phyloP scores from a whole-genome alignment of 2,113 vertebrate species.

The Chiloscyllium plagiosum region DNA sequence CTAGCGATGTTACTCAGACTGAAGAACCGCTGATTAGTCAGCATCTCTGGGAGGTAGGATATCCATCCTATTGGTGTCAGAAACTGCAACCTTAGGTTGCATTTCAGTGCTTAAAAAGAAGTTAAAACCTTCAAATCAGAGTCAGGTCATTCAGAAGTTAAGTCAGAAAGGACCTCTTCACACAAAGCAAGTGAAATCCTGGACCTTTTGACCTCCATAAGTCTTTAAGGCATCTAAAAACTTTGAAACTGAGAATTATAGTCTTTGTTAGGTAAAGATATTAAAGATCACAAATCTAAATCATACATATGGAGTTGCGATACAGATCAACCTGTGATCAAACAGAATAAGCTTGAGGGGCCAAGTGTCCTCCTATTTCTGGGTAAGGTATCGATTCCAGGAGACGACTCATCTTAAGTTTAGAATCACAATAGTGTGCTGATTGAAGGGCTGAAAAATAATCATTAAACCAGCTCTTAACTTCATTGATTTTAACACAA shows the following conservation, averaged over 20 bases:
- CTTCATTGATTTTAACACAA: background rate
- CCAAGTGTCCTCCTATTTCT: background rate
- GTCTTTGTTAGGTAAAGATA: background rate
- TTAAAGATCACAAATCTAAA: background rate
- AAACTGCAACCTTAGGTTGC: background rate
- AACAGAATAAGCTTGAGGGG: background rate
- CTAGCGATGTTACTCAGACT: no score
- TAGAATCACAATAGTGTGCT: background rate
- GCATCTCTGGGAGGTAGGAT: no score
- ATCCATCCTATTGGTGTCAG: no score
- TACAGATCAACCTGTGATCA: background rate
- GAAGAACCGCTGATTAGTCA: no score
- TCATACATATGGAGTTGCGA: background rate
- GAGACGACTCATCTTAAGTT: background rate
- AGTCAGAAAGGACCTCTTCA: background rate
- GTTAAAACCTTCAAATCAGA: background rate
- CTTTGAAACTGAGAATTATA: background rate
- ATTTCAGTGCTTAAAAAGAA: background rate
- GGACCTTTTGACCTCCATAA: background rate
- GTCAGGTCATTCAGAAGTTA: background rate
- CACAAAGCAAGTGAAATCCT: background rate
- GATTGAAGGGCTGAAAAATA: background rate
- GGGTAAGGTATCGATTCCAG: background rate
- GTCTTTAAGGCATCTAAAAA: background rate
- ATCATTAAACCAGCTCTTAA: background rate